Conservation (phyloP, 1,140 invertebrate species). For the Sitophilus oryzae region DNA sequence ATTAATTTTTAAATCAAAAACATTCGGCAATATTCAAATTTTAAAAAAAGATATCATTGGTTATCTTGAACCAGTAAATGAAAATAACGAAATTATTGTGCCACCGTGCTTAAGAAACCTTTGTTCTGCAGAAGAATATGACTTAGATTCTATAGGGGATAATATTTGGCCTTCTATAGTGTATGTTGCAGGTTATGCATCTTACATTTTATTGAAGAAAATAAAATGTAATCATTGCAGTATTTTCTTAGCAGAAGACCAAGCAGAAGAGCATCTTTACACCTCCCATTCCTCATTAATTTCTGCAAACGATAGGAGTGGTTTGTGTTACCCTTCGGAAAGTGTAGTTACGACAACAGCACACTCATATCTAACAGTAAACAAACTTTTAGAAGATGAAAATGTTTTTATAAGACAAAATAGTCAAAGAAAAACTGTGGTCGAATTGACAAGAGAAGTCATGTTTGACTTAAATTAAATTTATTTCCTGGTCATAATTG, state of each 20-base stretch:
- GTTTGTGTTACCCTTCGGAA: background rate
- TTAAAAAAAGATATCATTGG: background rate
- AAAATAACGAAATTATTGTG: background rate
- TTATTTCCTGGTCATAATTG: too few relatives aligned
- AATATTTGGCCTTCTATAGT: background rate
- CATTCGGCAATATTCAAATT: background rate
- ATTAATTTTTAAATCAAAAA: background rate
- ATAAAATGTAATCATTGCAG: background rate
- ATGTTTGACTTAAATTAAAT: too few relatives aligned
- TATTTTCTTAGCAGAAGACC: background rate
- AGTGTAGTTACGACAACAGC: background rate
- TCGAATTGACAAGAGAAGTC: too few relatives aligned
- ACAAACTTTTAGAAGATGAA: background rate
- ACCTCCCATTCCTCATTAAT: background rate
- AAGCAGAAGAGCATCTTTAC: background rate
- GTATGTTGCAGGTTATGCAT: background rate
- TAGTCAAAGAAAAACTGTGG: background rate
- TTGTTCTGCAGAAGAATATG: background rate
- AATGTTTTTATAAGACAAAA: background rate
- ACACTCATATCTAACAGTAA: background rate
- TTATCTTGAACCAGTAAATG: background rate
- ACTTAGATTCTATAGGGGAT: background rate
- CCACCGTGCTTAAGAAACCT: background rate
- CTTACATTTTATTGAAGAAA: background rate
- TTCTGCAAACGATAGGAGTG: background rate